phyloP scores from a whole-genome alignment of 2,888 invertebrate species.

The Luperina nickerlii region DNA sequence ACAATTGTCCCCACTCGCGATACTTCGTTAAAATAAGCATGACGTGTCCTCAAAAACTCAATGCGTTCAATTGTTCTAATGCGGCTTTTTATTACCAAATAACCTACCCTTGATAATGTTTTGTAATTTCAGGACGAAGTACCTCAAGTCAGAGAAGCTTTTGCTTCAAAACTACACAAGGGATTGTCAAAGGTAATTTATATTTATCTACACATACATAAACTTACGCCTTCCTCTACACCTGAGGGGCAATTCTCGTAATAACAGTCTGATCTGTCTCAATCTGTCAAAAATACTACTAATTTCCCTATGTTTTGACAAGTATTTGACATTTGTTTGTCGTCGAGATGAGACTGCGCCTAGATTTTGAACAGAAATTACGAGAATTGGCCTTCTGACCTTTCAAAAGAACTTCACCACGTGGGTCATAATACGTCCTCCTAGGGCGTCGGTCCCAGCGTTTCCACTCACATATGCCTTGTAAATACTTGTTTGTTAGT shows the following conservation, averaged over 20 bases:
- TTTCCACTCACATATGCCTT: neutral
- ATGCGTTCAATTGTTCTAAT: neutral
- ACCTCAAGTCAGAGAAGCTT: conserved; percentile 96
- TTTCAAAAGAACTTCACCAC: neutral
- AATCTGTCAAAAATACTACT: too few species aligned
- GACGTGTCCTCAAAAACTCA: too few species aligned
- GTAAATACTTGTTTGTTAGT: neutral
- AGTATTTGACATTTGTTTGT: too few species aligned
- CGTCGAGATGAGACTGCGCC: too few species aligned
- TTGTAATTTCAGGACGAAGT: conserved; percentile 92
- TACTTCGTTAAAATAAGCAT: neutral
- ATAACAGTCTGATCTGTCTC: too few species aligned
- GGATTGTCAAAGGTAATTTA: conserved; percentile 91
- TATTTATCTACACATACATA: neutral
- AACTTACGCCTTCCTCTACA: neutral
- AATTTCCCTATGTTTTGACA: too few species aligned
- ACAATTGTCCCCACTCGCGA: neutral
- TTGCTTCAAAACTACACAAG: conserved; percentile 98
- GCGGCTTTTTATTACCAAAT: too few species aligned
- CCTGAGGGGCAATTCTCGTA: neutral
- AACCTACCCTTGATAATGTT: neutral
- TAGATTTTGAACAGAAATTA: too few species aligned
- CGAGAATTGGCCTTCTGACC: neutral
- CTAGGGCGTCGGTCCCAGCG: neutral
- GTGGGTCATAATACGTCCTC: neutral